Percentiles rank a stretch among this genome's conserved stretches.
Conservation (phyloP, 2,888 invertebrate genomes). For the Cerceris ruficornis region DNA sequence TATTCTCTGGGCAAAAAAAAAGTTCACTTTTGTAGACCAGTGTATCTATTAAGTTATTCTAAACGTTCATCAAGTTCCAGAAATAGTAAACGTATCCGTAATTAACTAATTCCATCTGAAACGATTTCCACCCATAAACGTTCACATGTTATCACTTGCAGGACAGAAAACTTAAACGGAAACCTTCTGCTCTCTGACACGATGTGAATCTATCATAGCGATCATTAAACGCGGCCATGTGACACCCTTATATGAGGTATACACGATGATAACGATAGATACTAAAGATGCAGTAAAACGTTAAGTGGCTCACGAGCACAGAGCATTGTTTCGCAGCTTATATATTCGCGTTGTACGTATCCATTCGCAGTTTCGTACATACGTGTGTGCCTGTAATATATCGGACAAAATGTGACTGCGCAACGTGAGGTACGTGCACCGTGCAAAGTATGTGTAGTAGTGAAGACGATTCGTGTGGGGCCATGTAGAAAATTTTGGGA, state of each 20-base stretch:
- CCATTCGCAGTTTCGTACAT: constrained; percentile 38
- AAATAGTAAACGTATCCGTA: too few relatives aligned
- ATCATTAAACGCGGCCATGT: constrained; percentile 6
- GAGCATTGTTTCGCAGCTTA: constrained; percentile 26
- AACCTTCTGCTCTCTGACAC: constrained; percentile 4
- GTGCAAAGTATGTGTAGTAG: constrained; percentile 11
- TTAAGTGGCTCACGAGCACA: constrained; percentile 48
- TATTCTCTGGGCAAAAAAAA: too few relatives aligned
- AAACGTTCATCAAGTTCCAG: too few relatives aligned
- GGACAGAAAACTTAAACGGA: too few relatives aligned
- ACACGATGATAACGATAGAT: constrained; percentile 41
- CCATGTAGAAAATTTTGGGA: constrained; percentile 15
- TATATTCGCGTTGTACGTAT: constrained; percentile 31
- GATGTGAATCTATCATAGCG: background rate
- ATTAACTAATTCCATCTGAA: too few relatives aligned
- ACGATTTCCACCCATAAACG: too few relatives aligned
- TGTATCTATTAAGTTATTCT: too few relatives aligned
- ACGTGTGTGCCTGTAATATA: constrained; percentile 46
- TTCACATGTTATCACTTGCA: too few relatives aligned
- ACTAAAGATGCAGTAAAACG: constrained; percentile 48
- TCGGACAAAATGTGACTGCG: constrained; percentile 47
- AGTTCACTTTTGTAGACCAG: too few relatives aligned
- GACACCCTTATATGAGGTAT: background rate
- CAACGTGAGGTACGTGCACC: constrained; percentile 39
- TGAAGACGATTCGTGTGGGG: constrained; percentile 15